Base-by-base conservation (phyloP, 2,888 invertebrate species). In the Aspidiotus rigidus region DNA sequence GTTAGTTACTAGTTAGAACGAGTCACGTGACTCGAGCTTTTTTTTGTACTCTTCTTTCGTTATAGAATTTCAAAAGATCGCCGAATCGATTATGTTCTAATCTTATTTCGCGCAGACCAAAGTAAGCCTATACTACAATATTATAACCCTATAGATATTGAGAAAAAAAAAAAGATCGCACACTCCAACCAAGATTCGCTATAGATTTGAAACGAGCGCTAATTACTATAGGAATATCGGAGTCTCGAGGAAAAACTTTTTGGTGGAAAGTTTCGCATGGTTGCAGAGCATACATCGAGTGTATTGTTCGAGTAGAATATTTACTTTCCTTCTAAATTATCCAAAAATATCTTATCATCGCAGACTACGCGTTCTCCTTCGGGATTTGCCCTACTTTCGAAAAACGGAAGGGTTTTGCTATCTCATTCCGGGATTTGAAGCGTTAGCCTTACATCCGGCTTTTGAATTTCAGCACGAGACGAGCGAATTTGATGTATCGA, bases 1-100 rank as follows among this genome's bases (percentile, higher is more conserved):
- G 62, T 62, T 62, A 62, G 62, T 62, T 62, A 62, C 62, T 62
- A 62, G 62, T 62, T 62, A 62, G 62, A 17, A 28, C 49, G 49
- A 62, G 62, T 44, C 62, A 62, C 62, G 62, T 62, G 62, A 13
- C 16, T 44, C 42, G 62, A 49, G 44, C 49, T 49, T 62, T 62
- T 62, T 62, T 62, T 42, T 28, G 28, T 28, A 28, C 49, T 15
- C 49, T 62, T 62, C 62, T 62, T 62, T 44, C 15, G 62, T 62
- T 44, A 17, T 28, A 62, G 42, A 49, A 62, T 44, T 62, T 39
- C 62, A 62, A 62, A 62, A 62, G 62, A 62, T 62, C 42, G 62
- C 62, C 62, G 62, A 62, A 42, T 62, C 44, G 49, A 16, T 44
- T 62, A 17, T 41, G 49, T 62, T 57, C 49, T 62, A 62, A 62